Conservation (phyloP, 2,113 vertebrate species). For the Hemicordylus capensis region DNA sequence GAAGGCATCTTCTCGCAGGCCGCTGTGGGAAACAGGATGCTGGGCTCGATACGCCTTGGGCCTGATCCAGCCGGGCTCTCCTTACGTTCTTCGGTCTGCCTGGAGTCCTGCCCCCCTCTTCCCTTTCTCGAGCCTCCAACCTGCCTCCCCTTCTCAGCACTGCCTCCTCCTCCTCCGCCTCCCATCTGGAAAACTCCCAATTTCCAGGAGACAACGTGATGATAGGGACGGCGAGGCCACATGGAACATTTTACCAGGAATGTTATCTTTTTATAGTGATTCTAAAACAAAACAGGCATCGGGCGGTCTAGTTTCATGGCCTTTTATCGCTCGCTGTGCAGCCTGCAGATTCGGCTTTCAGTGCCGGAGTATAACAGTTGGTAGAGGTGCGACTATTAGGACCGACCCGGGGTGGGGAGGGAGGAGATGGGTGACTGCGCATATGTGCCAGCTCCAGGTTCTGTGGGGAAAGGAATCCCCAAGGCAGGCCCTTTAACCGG, state of each 20-base stretch:
- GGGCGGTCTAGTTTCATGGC: background rate
- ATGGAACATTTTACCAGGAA: slow-evolving; percentile 30
- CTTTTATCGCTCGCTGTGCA: background rate
- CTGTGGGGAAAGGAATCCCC: background rate
- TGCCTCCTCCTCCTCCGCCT: background rate
- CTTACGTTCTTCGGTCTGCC: no score
- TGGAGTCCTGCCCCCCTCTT: no score
- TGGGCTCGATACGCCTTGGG: no score
- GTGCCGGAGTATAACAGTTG: accelerated
- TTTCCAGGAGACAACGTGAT: background rate
- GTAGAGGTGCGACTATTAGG: background rate
- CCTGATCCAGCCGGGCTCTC: no score
- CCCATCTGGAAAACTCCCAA: slow-evolving; percentile 32
- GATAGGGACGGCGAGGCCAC: slow-evolving; percentile 42
- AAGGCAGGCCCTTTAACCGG: background rate
- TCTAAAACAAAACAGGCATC: slow-evolving; percentile 46
- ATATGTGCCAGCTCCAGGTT: background rate
- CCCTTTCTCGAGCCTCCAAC: background rate
- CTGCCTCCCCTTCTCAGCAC: background rate
- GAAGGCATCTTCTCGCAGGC: no score
- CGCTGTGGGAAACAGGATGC: no score
- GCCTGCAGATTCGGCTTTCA: background rate
- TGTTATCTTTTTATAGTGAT: slow-evolving; percentile 47
- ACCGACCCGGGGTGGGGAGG: background rate
- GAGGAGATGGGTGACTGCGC: background rate